Evolutionary conservation across 1,140 invertebrate genomes (phyloP).

Genomic region (Holotrichia oblita): DNA sequence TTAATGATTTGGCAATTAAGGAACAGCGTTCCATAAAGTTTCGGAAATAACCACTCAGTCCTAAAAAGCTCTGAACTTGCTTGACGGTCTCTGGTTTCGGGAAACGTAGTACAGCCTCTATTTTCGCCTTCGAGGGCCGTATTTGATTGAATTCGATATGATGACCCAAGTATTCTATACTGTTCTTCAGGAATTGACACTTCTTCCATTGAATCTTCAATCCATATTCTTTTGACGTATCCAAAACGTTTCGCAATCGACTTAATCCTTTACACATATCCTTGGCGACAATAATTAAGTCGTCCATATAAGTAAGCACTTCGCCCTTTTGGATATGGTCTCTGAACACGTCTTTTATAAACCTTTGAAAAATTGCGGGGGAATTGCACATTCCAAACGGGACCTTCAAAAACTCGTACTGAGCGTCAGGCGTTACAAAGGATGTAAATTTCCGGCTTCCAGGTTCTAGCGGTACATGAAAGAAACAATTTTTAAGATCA

Average conservation of each 20-base stretch:
- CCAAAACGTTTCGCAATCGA: conserved; percentile 47
- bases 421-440: too few species aligned
- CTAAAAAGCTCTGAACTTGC: conserved; percentile 55
- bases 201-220: conserved; percentile 59
- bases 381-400: conserved; percentile 59
- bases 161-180: conserved; percentile 58
- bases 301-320: conserved; percentile 46
- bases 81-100: conserved; percentile 51
- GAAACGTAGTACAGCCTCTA: conserved; percentile 55
- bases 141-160: conserved; percentile 51
- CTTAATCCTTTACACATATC: conserved; percentile 43
- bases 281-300: conserved; percentile 49
- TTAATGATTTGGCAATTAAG: not conserved
- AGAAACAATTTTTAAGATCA: too few species aligned
- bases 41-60: not conserved
- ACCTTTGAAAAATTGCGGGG: conserved; percentile 50
- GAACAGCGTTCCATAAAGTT: not conserved
- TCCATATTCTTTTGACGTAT: conserved; percentile 51
- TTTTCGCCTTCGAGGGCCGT: conserved; percentile 52
- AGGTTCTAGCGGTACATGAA: too few species aligned
- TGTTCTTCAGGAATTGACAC: conserved; percentile 52
- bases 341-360: conserved; percentile 51
- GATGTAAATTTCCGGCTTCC: too few species aligned
- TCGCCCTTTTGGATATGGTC: not conserved
- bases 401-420: conserved; percentile 47